Percentiles rank a stretch among this genome's conserved stretches.
These are phyloP conservation scores for Xylocopa sonorina DNA, from an alignment of 1,140 invertebrate species.

Conservation along the genomic window DNA sequence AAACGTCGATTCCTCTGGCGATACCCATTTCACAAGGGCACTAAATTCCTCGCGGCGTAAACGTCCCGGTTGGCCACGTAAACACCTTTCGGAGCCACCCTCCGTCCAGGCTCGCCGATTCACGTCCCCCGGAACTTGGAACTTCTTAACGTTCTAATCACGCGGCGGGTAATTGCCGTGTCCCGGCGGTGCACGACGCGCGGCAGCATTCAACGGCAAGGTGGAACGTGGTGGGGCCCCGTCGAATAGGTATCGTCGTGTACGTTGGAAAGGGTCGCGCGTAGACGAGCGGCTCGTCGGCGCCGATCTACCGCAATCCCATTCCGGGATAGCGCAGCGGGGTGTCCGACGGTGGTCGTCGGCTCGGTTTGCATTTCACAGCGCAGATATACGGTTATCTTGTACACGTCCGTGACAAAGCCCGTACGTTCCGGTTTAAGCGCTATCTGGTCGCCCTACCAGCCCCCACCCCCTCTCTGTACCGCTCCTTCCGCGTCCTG, in stretches of 20 bases:
- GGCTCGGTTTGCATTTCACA: slow-evolving; percentile 76
- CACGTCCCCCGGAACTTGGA: neutral
- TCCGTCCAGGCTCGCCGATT: neutral
- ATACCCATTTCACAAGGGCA: too few species aligned
- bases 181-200: neutral
- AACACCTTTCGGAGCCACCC: too few species aligned
- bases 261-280: neutral
- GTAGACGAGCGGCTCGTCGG: slow-evolving; percentile 31
- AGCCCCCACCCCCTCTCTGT: neutral
- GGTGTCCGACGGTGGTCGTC: slow-evolving; percentile 65
- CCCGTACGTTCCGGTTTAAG: slow-evolving; percentile 75
- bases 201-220: slow-evolving; percentile 13
- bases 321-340: slow-evolving; percentile 56
- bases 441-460: slow-evolving; percentile 65
- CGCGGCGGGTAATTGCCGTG: slow-evolving; percentile 39
- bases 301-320: slow-evolving; percentile 64
- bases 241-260: slow-evolving; percentile 43
- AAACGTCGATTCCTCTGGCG: too few species aligned
- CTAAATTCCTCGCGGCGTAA: too few species aligned
- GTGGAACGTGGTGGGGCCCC: slow-evolving; percentile 17
- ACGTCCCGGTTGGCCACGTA: too few species aligned
- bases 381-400: slow-evolving; percentile 78
- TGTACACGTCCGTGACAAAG: slow-evolving; percentile 76
- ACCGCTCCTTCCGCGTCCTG: too few species aligned
- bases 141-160: slow-evolving; percentile 50